Conservation (phyloP, 2,888 invertebrate species). For the Platerodrilus igneus region DNA sequence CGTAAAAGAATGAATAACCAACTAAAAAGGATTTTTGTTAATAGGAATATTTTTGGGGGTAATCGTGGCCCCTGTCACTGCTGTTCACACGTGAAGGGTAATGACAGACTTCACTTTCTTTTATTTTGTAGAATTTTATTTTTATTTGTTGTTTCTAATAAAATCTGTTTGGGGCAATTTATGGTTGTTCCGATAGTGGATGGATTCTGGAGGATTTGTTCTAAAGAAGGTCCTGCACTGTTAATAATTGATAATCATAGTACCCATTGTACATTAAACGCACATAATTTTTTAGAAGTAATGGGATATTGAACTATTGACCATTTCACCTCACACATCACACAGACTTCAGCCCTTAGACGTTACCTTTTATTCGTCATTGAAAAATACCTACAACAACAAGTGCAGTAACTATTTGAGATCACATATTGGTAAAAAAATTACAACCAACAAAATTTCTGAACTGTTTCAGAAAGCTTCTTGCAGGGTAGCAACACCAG, state of each 20-base stretch:
- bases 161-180: too few species aligned
- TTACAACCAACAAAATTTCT: conserved; percentile 30
- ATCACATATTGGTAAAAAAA: conserved; percentile 23
- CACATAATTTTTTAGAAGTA: conserved; percentile 25
- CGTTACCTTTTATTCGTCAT: conserved; percentile 32
- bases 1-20: conserved; percentile 34
- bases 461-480: conserved; percentile 30
- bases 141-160: too few species aligned
- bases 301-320: too few species aligned
- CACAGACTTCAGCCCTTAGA: conserved; percentile 32
- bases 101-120: too few species aligned
- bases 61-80: too few species aligned
- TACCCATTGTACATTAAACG: conserved; percentile 29
- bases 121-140: too few species aligned
- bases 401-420: conserved; percentile 33
- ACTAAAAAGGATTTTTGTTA: conserved; percentile 19
- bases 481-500: conserved; percentile 8
- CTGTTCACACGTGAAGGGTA: too few species aligned
- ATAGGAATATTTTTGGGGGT: too few species aligned
- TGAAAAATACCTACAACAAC: conserved; percentile 32
- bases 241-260: neutral
- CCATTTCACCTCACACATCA: conserved; percentile 29
- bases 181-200: too few species aligned
- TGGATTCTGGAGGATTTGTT: too few species aligned
- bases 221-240: conserved; percentile 6